Evolutionary conservation across 2,113 vertebrate genomes (phyloP).

Genomic region (Sterna hirundo): DNA sequence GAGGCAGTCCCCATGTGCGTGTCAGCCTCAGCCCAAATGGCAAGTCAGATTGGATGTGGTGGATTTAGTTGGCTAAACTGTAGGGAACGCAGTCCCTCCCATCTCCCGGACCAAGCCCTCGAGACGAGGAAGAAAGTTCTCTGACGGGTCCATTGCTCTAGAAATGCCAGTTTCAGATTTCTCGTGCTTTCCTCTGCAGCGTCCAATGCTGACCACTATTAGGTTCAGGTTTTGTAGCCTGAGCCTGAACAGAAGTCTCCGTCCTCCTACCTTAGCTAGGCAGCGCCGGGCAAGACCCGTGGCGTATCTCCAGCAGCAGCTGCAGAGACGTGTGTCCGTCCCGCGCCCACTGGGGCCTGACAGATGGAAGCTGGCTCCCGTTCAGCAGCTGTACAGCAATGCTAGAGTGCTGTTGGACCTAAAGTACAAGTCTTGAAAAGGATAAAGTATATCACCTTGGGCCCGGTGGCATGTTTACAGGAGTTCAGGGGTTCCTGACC

Average conservation of each 20-base stretch:
- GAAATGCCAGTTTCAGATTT: not conserved
- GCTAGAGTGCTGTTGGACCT: no score
- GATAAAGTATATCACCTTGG: not conserved
- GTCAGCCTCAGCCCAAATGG: not conserved
- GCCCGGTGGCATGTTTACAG: not conserved
- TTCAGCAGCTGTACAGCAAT: not conserved
- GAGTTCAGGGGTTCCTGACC: not conserved
- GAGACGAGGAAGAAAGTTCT: not conserved
- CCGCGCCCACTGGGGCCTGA: accelerated
- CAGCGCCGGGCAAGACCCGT: accelerated
- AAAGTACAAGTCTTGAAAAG: not conserved
- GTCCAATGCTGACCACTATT: accelerated
- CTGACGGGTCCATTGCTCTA: not conserved
- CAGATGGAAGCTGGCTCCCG: accelerated
- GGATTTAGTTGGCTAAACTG: not conserved
- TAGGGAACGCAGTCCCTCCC: not conserved
- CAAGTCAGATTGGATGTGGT: accelerated
- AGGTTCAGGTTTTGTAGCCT: not conserved
- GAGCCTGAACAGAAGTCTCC: not conserved
- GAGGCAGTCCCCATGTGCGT: accelerated
- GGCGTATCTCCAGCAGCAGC: accelerated
- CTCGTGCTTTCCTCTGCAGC: not conserved
- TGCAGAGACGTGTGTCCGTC: accelerated
- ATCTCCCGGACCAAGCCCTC: not conserved
- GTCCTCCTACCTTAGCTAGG: not conserved